Conservation (phyloP, 64 coral and sea anemone species). For the Stichodactyla helianthus region DNA sequence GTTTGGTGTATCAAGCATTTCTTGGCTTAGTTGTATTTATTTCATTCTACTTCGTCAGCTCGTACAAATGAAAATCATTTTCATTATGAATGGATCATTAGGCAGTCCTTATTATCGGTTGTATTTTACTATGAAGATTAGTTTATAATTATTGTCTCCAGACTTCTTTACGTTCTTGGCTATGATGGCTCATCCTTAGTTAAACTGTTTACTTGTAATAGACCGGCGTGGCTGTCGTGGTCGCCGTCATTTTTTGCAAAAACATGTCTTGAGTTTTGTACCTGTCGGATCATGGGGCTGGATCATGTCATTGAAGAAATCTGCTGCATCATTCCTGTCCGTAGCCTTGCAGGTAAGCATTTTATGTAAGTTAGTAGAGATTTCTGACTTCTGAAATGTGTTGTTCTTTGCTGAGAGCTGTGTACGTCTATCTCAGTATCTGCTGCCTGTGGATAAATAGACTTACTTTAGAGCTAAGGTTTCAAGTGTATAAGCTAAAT, state of each 20-base stretch:
- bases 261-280: background rate
- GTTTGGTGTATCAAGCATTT: too few relatives aligned
- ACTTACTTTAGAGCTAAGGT: background rate
- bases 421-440: background rate
- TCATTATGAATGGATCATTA: too few relatives aligned
- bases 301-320: background rate
- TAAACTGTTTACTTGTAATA: background rate
- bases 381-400: background rate
- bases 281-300: too few relatives aligned
- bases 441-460: slow-evolving; percentile 7
- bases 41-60: too few relatives aligned
- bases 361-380: background rate
- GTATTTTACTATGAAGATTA: too few relatives aligned
- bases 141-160: too few relatives aligned
- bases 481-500: background rate
- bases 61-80: too few relatives aligned
- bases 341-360: background rate
- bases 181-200: too few relatives aligned
- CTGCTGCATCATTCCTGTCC: background rate
- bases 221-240: background rate
- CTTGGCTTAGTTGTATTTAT: too few relatives aligned
- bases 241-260: background rate
- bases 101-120: too few relatives aligned
- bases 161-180: too few relatives aligned
- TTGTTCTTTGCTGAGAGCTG: background rate